Evolutionary conservation across 2,888 invertebrate genomes (phyloP), one percentile per base, ranked within the genome.

Genomic region (Eledone cirrhosa): DNA sequence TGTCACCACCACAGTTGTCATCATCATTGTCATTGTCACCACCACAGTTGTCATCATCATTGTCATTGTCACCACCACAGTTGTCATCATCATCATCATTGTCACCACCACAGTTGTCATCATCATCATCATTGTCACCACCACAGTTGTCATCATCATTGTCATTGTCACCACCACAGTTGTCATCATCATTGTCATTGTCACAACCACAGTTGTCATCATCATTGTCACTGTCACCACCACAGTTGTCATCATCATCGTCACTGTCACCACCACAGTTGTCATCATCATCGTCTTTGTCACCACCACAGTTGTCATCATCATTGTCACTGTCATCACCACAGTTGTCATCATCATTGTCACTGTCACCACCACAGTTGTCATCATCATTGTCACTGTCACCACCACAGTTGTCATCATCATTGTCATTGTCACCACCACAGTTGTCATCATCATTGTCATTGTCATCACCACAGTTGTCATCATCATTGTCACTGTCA

Each of bases 301-400:
- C 53, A 53, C n/a, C 53, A 53, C n/a, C 53, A 53, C n/a, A 19
- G 5, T 53, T n/a, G n/a, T 53, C 53, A 4, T 53, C 53, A 53
- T 53, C 53, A 53, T 53, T n/a, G 4, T 53, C 5, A n/a, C n/a
- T n/a, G n/a, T 53, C 53, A 53, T 53, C 53, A 4, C n/a, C 53
- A 53, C n/a, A 19, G n/a, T 53, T n/a, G n/a, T 53, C 53, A 53
- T 53, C 53, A 53, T 53, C 53, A 53, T 53, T n/a, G n/a, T 53
- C 53, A 53, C n/a, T n/a, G n/a, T n/a, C n/a, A n/a, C n/a, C n/a
- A n/a, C n/a, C n/a, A n/a, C n/a, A n/a, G n/a, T n/a, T n/a, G n/a
- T 53, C 53, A 53, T 53, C 53, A 53, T 53, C 53, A 53, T 53
- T n/a, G n/a, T n/a, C 4, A 53, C 53, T n/a, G 19, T n/a, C 19